A percentile compares a stretch with the other conserved stretches of the same genome.
Conservation (phyloP, 1,140 invertebrate genomes). For the Harlomillsia oculata region DNA sequence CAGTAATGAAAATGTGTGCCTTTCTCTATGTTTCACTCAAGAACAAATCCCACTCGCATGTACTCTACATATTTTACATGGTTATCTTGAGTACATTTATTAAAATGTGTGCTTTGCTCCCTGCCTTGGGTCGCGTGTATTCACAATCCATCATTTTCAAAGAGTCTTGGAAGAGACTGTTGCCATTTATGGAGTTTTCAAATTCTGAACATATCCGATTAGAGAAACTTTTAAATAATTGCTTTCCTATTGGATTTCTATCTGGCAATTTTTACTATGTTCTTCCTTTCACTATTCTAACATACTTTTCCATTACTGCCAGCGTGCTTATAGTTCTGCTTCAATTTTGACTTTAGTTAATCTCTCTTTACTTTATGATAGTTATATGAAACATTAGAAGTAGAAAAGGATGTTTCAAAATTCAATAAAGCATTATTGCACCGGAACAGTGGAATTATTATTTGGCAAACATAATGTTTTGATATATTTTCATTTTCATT, state of each 20-base stretch:
- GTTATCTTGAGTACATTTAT: not conserved
- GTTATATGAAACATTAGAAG: too few relatives aligned
- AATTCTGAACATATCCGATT: not conserved
- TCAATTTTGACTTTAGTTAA: too few relatives aligned
- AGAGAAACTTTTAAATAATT: constrained; percentile 7
- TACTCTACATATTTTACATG: not conserved
- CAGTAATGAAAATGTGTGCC: not conserved
- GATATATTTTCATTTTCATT: too few relatives aligned
- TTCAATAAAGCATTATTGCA: too few relatives aligned
- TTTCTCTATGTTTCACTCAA: not conserved
- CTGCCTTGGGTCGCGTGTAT: not conserved
- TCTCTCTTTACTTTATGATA: too few relatives aligned
- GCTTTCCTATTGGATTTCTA: not conserved
- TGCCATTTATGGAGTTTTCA: not conserved
- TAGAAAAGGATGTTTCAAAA: too few relatives aligned
- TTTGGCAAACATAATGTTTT: too few relatives aligned
- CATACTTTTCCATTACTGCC: constrained; percentile 11
- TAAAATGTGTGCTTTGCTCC: not conserved
- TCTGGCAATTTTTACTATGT: constrained; percentile 8
- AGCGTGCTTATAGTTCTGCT: constrained; percentile 9
- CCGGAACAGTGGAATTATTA: too few relatives aligned
- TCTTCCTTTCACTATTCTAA: constrained; percentile 2
- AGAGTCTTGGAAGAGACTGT: not conserved
- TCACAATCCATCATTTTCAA: not conserved
- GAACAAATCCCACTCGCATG: not conserved